Percentiles rank a stretch among this genome's conserved stretches.
These are phyloP conservation scores for Lophius americanus DNA, from an alignment of 2,797 vertebrate genomes.

Conservation along the genomic window DNA sequence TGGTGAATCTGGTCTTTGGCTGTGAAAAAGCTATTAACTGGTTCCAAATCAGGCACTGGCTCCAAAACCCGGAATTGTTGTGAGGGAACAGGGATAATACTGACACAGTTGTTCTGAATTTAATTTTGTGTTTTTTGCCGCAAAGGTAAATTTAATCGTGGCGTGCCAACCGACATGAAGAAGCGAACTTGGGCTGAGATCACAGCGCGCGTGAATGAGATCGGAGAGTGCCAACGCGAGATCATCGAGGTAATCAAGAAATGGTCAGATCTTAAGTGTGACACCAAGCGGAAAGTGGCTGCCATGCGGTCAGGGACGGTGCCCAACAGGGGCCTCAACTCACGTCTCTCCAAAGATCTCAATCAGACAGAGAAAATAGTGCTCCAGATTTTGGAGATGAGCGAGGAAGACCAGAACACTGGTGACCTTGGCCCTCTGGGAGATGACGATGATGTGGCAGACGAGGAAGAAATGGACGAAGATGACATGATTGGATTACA, in stretches of 20 bases:
- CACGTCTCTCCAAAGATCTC: slow-evolving; percentile 74
- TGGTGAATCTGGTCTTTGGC: too few relatives aligned
- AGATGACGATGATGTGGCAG: slow-evolving; percentile 74
- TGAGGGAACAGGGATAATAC: too few relatives aligned
- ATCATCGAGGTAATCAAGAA: slow-evolving; percentile 85
- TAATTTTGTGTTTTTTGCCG: not conserved
- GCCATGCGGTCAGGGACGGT: slow-evolving; percentile 75
- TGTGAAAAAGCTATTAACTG: too few relatives aligned
- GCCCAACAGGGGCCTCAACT: slow-evolving; percentile 68
- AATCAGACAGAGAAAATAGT: slow-evolving; percentile 82
- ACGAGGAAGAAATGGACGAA: slow-evolving; percentile 78
- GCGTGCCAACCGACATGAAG: slow-evolving; percentile 79
- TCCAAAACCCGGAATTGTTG: too few relatives aligned
- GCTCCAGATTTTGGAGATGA: slow-evolving; percentile 82
- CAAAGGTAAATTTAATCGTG: slow-evolving; percentile 82
- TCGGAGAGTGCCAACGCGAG: slow-evolving; percentile 83
- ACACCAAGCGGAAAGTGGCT: slow-evolving; percentile 83
- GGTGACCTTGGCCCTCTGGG: slow-evolving; percentile 57
- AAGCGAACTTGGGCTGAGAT: slow-evolving; percentile 84
- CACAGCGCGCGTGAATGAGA: slow-evolving; percentile 82
- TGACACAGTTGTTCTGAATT: not conserved
- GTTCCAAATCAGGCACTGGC: too few relatives aligned
- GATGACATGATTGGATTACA: slow-evolving; percentile 76
- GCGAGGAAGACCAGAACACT: slow-evolving; percentile 59
- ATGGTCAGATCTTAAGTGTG: slow-evolving; percentile 85